Evolutionary conservation across 2,888 invertebrate genomes (phyloP), one percentile per base, ranked within the genome.

Genomic region (Phalera bucephala): DNA sequence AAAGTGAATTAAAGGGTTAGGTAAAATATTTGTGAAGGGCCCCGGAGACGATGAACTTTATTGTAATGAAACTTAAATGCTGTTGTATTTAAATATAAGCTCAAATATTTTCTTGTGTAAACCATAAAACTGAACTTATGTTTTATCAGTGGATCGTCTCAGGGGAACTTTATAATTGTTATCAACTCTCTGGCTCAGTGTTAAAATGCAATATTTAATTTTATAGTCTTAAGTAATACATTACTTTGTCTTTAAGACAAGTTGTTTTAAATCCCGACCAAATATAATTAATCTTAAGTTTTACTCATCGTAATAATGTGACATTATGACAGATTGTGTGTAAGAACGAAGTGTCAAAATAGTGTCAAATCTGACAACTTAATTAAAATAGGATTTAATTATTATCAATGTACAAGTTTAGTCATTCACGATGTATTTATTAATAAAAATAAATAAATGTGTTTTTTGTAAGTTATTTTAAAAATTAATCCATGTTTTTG

Each of bases 391-490:
- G 61, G 56, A 53, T 65, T 64, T 77, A n/a, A 82, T 72, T 78
- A 81, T 72, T 80, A 80, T 87, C 78, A 72, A 80, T 85, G 85
- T 88, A 87, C 87, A 86, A 86, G 57, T 78, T 80, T 81, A 86
- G 80, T 76, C 67, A 76, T 70, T 80, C 85, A 80, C 76, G 58
- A 60, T 77, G 76, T 83, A 83, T 79, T 81, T 77, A 83, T 77
- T 65, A 72, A 63, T 65, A 51, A 60, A 59, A 60, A 56, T 55
- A 58, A 58, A 85, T 85, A 79, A 82, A 86, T 86, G 86, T 86
- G 86, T 84, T 84, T 78, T 85, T 89, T 89, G 89, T 89, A 89
- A 86, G 77, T 89, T 88, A 87, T 89, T 89, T 89, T 85, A 85
- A 89, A 80, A 76, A 85, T 83, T 87, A 86, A 80, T 89, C 85